Evolutionary conservation across 2,113 vertebrate genomes (phyloP), one percentile per base, ranked within the genome.

Genomic region (Rhinoderma darwinii): DNA sequence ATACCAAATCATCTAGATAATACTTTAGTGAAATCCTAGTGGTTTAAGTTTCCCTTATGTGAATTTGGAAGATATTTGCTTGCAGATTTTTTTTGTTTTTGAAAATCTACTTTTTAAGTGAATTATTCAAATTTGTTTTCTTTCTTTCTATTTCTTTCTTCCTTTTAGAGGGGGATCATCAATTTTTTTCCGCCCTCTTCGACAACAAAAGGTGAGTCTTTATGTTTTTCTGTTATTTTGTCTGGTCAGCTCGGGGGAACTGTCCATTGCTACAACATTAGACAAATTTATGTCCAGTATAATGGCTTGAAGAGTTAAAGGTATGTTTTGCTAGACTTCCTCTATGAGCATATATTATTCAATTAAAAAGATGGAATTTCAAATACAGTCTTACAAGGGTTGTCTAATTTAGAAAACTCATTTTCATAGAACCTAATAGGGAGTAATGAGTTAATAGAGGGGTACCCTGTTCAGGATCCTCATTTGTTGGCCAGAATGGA

Each of bases 181-280:
- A 11, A 0, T 41, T 61, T 39, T 41, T 61, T 81, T 30, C 54
- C 27, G 4, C 39, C 78, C 56, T 41, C 25, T 25, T 41, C 78
- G 2, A 17, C 37, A 54, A 43, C n/a, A 61, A 59, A 81, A 81
- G 35, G 78, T 81, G n/a, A 81, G 78, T 59, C 25, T 81, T 61
- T 41, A 61, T 41, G 32, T 59, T 25, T 80, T 59, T 41, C 14
- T 47, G 11, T 25, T 10, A 22, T 51, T 4, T n/a, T 66, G 27
- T 32, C 27, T 30, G 4, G 56, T 50, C 47, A 50, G 47, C 9
- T 11, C 6, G 30, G 63, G 3, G 3, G n/a, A n/a, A 0, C 30
- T 63, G 59, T n/a, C 2, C 59, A 15, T n/a, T 4, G 11, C 27
- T 32, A 17, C 7, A n/a, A 14, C 27, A 63, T 63, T 63, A 66